Base-by-base conservation (phyloP, 2,113 vertebrate species). In the Dryoscopus gambensis region DNA sequence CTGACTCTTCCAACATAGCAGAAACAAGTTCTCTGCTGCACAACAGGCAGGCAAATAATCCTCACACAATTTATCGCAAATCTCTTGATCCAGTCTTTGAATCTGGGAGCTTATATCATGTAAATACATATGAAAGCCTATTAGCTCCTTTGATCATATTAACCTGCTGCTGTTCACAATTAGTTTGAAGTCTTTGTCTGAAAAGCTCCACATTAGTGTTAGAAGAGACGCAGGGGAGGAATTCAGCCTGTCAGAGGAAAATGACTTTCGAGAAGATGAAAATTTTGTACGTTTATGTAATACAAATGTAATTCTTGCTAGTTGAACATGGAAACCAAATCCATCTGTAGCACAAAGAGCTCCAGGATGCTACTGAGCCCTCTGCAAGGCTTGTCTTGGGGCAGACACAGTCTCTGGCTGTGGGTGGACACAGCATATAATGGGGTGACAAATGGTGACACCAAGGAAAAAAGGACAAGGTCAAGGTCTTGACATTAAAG, bases 61-160 rank as follows among this genome's bases (percentile, higher is more conserved):
- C 86, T 86, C n/a, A 11, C 2, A 0, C 31, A 78, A 56, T 92
- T 93, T 92, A 86, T 93, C 5, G 0, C 60, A 95, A 90, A 93
- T 92, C 88, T 93, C 68, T 84, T 94, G 91, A 86, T 93, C 73
- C 83, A 64, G 65, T 24, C 69, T 82, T 95, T 95, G 92, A 89
- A 57, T 87, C 23, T 64, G n/a, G 42, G 40, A 84, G 69, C 42
- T 88, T 63, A 16, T 71, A 78, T 67, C 82, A 14, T 81, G 68
- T 93, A 90, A 95, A 94, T 89, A 90, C 18, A 7, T 64, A 13
- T 33, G 40, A 90, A 96, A 96, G 88, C 84, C 77, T 93, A 50
- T 94, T 96, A 96, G 57, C 49, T 82, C 49, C 68, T 94, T 95
- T 94, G 95, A 97, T 95, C 92, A 84, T 18, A 80, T 60, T 95